Evolutionary conservation across 2,888 invertebrate genomes (phyloP).

Genomic region (Callosobruchus maculatus): DNA sequence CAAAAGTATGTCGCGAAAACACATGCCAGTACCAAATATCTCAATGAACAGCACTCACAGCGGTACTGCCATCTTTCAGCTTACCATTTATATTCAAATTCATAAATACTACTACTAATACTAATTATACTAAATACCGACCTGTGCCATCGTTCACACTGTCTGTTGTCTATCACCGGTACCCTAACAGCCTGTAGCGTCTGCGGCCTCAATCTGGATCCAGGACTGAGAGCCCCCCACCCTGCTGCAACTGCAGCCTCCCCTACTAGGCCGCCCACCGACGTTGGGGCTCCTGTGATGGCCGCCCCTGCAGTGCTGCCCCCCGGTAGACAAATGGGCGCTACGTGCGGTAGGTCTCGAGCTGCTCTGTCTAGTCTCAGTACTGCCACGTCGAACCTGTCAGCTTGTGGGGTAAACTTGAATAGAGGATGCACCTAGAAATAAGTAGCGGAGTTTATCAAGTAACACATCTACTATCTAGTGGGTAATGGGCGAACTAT

Average conservation of each 20-base stretch:
- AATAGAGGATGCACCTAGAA: conserved; percentile 83
- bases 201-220: conserved; percentile 82
- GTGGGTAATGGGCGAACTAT: too few species aligned
- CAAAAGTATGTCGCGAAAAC: too few species aligned
- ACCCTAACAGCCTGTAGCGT: conserved; percentile 89
- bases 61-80: too few species aligned
- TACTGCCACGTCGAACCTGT: conserved; percentile 88
- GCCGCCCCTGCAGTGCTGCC: conserved; percentile 54
- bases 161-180: conserved; percentile 85
- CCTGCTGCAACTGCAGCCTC: conserved; percentile 91
- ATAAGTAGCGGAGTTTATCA: neutral
- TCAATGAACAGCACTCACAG: too few species aligned
- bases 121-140: conserved; percentile 13
- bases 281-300: neutral
- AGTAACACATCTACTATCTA: too few species aligned
- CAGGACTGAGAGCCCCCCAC: conserved; percentile 85
- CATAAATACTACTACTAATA: too few species aligned
- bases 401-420: conserved; percentile 90
- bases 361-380: conserved; percentile 81
- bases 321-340: conserved; percentile 87
- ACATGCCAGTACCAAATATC: too few species aligned
- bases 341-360: conserved; percentile 87
- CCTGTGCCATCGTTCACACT: conserved; percentile 67
- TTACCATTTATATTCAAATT: too few species aligned
- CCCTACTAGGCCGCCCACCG: conserved; percentile 74